A percentile compares a stretch with the other conserved stretches of the same genome.
phyloP scores from a whole-genome alignment of 2,888 invertebrate species.

The Dicroscelio sp. region DNA sequence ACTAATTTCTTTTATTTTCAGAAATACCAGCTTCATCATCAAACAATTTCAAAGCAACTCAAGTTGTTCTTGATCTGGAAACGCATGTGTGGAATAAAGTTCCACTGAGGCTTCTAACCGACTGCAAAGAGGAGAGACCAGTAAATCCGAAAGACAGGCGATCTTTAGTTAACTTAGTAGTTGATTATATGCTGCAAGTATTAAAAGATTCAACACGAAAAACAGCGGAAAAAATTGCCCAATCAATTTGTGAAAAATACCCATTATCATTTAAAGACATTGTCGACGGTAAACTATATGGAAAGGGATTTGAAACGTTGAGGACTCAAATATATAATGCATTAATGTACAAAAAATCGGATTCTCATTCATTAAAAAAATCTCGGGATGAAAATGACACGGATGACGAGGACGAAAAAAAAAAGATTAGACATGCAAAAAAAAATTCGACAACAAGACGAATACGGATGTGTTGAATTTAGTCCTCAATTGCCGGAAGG shows the following conservation, averaged over 20 bases:
- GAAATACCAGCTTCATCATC: too few species aligned
- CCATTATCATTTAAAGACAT: background rate
- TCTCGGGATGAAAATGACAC: too few species aligned
- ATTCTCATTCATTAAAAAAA: too few species aligned
- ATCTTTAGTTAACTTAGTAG: background rate
- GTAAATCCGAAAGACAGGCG: background rate
- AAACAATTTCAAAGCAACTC: too few species aligned
- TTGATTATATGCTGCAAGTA: background rate
- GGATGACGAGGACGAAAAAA: too few species aligned
- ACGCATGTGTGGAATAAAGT: background rate
- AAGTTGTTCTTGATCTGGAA: background rate
- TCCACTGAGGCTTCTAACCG: background rate
- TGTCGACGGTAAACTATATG: background rate
- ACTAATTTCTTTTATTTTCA: too few species aligned
- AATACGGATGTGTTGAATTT: too few species aligned
- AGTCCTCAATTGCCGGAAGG: too few species aligned
- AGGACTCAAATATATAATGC: background rate
- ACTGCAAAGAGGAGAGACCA: background rate
- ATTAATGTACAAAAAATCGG: background rate
- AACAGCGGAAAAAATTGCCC: background rate
- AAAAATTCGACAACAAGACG: too few species aligned
- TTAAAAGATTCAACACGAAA: background rate
- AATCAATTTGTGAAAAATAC: background rate
- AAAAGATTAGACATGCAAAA: too few species aligned
- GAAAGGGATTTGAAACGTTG: background rate